Evolutionary conservation across 1,140 invertebrate species (phyloP), one percentile per base, ranked within the genome.

Genomic region (Drosophila santomea): DNA sequence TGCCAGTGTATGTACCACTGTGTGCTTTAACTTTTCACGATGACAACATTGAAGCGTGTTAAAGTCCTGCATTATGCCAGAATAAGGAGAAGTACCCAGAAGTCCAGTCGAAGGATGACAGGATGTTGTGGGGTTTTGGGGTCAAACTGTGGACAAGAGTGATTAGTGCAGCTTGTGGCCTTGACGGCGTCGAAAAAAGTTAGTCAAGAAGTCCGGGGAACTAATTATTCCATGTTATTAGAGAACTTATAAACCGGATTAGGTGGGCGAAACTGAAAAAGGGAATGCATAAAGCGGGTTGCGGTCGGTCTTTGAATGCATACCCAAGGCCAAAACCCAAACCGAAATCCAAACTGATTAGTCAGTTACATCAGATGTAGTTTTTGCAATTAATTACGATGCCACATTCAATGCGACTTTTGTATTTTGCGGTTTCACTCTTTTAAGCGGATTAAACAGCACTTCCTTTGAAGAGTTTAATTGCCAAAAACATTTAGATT

Each of bases 311-410:
- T 32, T 32, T 8, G 7, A 32, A 32, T 8, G 7, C 32, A 32
- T 32, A 3, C 32, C 32, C 8, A 32, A 32, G 1, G 6, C 28
- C 28, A 6, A 28, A 28, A 28, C 28, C 28, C 28, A 28, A 28
- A 28, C 28, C 28, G 1, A 6, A 28, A 28, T 7, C 7, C 32
- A 32, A 32, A 32, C 32, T 32, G 32, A 32, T 32, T 32, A 32
- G 32, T 32, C 7, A 32, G 32, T 32, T 8, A 32, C 32, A 28
- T 28, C 36, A 23, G 23, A 25, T 17, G 50, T 17, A 17, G 20
- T 62, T 28, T 38, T 61, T 7, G 15, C 45, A 51, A 20, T 15
- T 55, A 36, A 58, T 72, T 58, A 58, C 38, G 50, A 43, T 71
- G n/a, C 11, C 51, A 38, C 25, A 41, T 38, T 28, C 39, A 41